Conservation (phyloP, 2,113 vertebrate genomes). For the Mixornis gularis region DNA sequence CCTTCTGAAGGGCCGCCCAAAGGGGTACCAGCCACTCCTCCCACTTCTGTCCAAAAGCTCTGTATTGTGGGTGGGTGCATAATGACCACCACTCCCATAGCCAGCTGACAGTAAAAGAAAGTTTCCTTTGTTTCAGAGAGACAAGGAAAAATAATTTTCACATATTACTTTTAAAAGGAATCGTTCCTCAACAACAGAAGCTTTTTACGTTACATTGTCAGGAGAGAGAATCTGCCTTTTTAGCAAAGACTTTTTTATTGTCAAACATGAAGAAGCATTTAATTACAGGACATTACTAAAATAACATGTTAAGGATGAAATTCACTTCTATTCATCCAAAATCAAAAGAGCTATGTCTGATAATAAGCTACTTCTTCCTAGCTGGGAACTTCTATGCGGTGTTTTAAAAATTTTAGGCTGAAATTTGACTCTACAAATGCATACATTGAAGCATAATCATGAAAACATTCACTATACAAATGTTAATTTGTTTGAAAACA, state of each 20-base stretch:
- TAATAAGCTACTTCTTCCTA: neutral
- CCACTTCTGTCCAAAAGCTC: neutral
- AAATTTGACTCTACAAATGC: neutral
- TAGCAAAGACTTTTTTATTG: neutral
- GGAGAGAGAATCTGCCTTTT: neutral
- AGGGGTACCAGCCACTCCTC: neutral
- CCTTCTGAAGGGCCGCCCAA: neutral
- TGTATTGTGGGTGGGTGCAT: neutral
- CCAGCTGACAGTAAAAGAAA: neutral
- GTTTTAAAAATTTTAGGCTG: neutral
- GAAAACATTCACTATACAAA: neutral
- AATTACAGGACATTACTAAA: neutral
- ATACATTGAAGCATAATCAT: neutral
- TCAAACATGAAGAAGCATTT: neutral
- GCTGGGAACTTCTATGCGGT: neutral
- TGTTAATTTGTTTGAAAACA: neutral
- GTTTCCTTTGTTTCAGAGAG: neutral
- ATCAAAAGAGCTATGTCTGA: neutral
- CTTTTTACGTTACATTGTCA: neutral
- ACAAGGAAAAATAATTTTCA: neutral
- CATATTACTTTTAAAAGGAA: neutral
- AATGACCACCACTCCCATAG: neutral
- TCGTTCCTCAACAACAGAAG: neutral
- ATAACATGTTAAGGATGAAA: neutral
- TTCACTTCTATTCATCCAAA: neutral